phyloP scores from a whole-genome alignment of 1,140 invertebrate species.

The Drosophila serrata region DNA sequence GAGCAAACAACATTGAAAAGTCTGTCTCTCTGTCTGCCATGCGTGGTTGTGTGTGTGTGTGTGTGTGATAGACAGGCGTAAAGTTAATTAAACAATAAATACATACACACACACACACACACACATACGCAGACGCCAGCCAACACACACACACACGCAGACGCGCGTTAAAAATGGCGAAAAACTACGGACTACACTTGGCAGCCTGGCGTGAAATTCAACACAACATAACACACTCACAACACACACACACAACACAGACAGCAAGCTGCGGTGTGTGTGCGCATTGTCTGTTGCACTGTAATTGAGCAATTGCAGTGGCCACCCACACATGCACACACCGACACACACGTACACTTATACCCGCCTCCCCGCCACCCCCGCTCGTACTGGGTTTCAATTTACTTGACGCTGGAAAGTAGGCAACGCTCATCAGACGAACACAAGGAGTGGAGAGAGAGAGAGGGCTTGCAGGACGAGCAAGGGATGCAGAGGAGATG shows the following conservation, averaged over 20 bases:
- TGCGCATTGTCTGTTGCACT: slow-evolving; percentile 66
- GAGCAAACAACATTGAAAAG: slow-evolving; percentile 51
- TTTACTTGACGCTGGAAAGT: slow-evolving; percentile 70
- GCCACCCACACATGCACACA: slow-evolving; percentile 40
- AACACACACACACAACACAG: slow-evolving; percentile 18
- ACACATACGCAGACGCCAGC: slow-evolving; percentile 1
- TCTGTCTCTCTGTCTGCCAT: slow-evolving; percentile 23
- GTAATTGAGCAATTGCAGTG: slow-evolving; percentile 80
- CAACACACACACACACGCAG: slow-evolving; percentile 33
- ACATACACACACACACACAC: slow-evolving; percentile 62
- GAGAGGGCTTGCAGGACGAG: background rate
- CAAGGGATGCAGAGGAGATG: background rate
- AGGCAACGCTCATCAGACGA: slow-evolving; percentile 61
- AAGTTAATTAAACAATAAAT: slow-evolving; percentile 84
- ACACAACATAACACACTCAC: slow-evolving; percentile 71
- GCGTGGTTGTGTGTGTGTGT: slow-evolving; percentile 36
- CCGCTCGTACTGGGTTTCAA: slow-evolving; percentile 16
- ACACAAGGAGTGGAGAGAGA: background rate
- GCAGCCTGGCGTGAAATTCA: slow-evolving; percentile 82
- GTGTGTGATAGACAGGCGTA: slow-evolving; percentile 81
- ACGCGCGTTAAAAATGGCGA: slow-evolving; percentile 81
- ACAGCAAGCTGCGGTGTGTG: slow-evolving; percentile 18
- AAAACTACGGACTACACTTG: slow-evolving; percentile 81
- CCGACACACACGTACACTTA: slow-evolving; percentile 8
- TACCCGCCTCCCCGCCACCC: background rate